These are phyloP conservation scores for Oryzias celebensis DNA, from an alignment of 2,113 vertebrate genomes.

Conservation along the genomic window DNA sequence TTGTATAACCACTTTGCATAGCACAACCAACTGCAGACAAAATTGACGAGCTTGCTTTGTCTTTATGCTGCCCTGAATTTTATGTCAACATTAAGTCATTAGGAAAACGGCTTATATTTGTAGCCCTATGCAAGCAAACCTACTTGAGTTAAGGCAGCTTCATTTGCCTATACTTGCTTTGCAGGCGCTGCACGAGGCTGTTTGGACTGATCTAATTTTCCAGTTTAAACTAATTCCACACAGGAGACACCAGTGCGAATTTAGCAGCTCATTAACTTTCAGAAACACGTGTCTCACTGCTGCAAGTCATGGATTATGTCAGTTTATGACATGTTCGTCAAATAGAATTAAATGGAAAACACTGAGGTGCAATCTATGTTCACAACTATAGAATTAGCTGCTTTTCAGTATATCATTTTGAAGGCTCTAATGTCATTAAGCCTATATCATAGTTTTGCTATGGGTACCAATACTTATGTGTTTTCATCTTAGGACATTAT, in stretches of 20 bases:
- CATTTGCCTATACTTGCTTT: not conserved
- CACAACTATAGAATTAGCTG: not conserved
- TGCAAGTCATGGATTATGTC: constrained; percentile 4
- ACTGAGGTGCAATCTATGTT: constrained; percentile 1
- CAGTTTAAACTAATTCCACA: constrained; percentile 10
- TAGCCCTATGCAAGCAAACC: not conserved
- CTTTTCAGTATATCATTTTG: not conserved
- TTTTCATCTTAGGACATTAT: too few species aligned
- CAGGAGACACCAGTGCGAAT: constrained; percentile 15
- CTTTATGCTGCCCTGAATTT: too few species aligned
- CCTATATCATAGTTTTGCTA: not conserved
- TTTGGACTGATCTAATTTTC: constrained; percentile 29
- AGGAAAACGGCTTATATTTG: not conserved
- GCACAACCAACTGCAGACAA: too few species aligned
- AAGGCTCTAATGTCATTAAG: constrained; percentile 1
- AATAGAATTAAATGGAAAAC: not conserved
- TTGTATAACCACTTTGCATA: too few species aligned
- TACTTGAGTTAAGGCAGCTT: not conserved
- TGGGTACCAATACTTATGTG: constrained; percentile 5
- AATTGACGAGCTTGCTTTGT: too few species aligned
- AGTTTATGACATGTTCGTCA: not conserved
- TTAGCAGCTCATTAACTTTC: constrained; percentile 15
- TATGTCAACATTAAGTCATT: too few species aligned
- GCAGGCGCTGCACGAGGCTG: constrained; percentile 14
- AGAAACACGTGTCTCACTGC: constrained; percentile 6